Evolutionary conservation across 1,140 invertebrate genomes (phyloP).

Genomic region (Sycophila sp.): DNA sequence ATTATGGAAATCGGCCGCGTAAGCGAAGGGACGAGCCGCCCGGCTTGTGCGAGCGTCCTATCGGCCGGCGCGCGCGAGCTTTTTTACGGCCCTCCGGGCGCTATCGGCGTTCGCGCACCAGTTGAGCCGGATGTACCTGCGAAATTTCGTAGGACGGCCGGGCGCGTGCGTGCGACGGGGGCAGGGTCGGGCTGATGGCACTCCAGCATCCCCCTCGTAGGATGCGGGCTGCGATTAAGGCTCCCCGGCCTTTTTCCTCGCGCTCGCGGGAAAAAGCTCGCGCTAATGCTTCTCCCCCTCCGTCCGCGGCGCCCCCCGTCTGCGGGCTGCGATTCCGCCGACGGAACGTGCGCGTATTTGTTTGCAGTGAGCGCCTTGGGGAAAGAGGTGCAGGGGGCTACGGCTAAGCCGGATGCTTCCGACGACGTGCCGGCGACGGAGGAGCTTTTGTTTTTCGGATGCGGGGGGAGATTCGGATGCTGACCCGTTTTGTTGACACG

Average conservation of each 20-base stretch:
- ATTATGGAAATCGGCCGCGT: slow-evolving; percentile 21
- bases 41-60: too few relatives aligned
- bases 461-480: too few relatives aligned
- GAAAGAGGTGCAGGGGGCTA: neutral
- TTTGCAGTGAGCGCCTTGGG: neutral
- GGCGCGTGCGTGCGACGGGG: slow-evolving; percentile 3
- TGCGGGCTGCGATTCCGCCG: slow-evolving; percentile 8
- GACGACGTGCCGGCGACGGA: neutral
- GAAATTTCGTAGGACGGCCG: slow-evolving; percentile 12
- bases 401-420: slow-evolving; percentile 20
- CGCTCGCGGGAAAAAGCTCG: neutral
- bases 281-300: slow-evolving; percentile 7
- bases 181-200: too few relatives aligned
- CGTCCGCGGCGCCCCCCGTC: neutral
- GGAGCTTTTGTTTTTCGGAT: slow-evolving; percentile 31
- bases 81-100: neutral
- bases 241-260: neutral
- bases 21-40: too few relatives aligned
- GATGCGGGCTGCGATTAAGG: slow-evolving; percentile 23
- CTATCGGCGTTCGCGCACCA: slow-evolving; percentile 28
- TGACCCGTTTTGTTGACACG: neutral
- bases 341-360: slow-evolving; percentile 16
- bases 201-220: neutral
- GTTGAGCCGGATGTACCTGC: slow-evolving; percentile 2
- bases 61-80: too few relatives aligned